Percentiles rank a stretch among this genome's conserved stretches.
Evolutionary conservation across 2,113 vertebrate genomes (phyloP).

Genomic region (Rousettus leschenaultii): DNA sequence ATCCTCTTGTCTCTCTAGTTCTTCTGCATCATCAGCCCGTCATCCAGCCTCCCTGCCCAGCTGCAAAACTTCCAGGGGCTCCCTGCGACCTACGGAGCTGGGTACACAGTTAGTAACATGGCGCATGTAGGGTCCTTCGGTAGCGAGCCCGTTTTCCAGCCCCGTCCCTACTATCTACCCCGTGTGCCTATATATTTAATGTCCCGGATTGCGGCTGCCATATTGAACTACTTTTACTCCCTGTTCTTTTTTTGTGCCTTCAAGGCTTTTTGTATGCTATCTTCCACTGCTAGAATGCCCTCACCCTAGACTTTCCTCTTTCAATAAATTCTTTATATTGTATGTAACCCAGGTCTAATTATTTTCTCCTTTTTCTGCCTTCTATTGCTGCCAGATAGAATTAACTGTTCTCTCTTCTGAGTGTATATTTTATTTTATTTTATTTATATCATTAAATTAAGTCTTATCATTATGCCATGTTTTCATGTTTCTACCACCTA

Average conservation of each 20-base stretch:
- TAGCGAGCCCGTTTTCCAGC: neutral
- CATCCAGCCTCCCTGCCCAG: neutral
- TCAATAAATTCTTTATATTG: neutral
- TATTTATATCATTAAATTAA: conserved; percentile 42
- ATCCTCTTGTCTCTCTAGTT: neutral
- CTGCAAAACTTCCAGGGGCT: neutral
- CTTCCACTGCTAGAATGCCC: neutral
- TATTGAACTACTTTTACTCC: neutral
- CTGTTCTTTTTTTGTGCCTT: neutral
- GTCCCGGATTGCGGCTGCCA: neutral
- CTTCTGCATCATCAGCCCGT: neutral
- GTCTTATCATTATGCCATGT: conserved; percentile 1
- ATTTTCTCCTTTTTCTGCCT: conserved; percentile 7
- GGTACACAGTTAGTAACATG: neutral
- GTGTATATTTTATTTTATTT: conserved; percentile 12
- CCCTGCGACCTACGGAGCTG: neutral
- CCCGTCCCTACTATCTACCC: no score
- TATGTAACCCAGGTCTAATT: neutral
- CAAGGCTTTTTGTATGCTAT: neutral
- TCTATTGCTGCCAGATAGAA: conserved; percentile 13
- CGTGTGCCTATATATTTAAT: neutral
- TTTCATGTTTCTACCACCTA: neutral
- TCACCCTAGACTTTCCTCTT: neutral
- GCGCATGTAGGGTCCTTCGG: neutral
- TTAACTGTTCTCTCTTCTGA: neutral